Conservation (phyloP, 2,797 vertebrate species). For the Manis pentadactyla region DNA sequence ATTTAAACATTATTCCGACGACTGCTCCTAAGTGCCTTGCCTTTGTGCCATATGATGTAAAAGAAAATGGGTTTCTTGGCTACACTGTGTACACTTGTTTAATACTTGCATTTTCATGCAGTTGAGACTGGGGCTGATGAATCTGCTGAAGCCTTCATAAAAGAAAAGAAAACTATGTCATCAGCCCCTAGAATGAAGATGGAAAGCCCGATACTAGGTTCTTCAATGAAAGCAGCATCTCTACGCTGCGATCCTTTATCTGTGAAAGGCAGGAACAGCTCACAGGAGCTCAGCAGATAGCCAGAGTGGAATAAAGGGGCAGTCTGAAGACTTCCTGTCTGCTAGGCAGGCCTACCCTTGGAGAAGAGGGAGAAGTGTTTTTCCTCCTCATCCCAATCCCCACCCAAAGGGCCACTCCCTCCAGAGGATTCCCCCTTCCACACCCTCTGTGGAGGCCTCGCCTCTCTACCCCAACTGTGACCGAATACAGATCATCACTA, state of each 20-base stretch:
- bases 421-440: neutral
- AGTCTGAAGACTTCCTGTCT: neutral
- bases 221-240: neutral
- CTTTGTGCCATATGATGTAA: slow-evolving; percentile 37
- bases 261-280: neutral
- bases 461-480: neutral
- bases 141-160: neutral
- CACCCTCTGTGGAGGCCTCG: neutral
- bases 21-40: slow-evolving; percentile 34
- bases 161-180: slow-evolving; percentile 17
- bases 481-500: neutral
- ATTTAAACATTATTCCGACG: slow-evolving; percentile 37
- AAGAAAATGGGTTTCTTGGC: slow-evolving; percentile 58
- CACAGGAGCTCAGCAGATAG: neutral
- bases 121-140: neutral
- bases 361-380: neutral
- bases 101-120: slow-evolving; percentile 57
- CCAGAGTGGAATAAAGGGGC: neutral
- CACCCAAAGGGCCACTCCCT: neutral
- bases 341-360: neutral
- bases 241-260: neutral
- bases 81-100: slow-evolving; percentile 1
- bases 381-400: neutral
- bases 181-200: neutral
- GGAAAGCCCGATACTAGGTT: neutral